phyloP scores from a whole-genome alignment of 2,797 vertebrate species.

The Bucorvus abyssinicus region DNA sequence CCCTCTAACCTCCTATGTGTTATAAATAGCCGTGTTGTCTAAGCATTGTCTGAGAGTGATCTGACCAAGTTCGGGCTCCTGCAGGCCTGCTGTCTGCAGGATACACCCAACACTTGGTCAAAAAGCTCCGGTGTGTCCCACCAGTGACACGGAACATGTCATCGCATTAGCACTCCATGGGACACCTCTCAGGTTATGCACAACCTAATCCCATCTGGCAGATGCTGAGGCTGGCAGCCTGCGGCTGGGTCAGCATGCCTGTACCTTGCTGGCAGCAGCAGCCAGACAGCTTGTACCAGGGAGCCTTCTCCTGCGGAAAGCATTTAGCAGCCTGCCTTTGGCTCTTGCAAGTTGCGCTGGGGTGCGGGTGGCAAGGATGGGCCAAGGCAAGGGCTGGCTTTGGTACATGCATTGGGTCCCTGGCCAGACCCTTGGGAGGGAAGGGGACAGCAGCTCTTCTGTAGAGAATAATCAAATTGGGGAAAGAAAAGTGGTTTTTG shows the following conservation, averaged over 20 bases:
- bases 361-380: too few species aligned
- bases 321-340: not conserved
- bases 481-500: not conserved
- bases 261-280: not conserved
- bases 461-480: not conserved
- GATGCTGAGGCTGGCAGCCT: not conserved
- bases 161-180: not conserved
- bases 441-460: not conserved
- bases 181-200: constrained; percentile 16
- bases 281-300: not conserved
- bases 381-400: not conserved
- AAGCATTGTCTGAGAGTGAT: not conserved
- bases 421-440: not conserved
- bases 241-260: not conserved
- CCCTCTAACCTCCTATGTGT: not conserved
- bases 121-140: not conserved
- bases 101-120: not conserved
- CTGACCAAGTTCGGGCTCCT: not conserved
- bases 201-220: constrained; percentile 9
- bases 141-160: not conserved
- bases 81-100: not conserved
- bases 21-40: not conserved
- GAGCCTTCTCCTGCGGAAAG: not conserved
- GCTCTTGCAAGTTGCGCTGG: not conserved
- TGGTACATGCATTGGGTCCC: not conserved